Percentiles rank a stretch among this genome's conserved stretches.
Evolutionary conservation across 2,888 invertebrate genomes (phyloP).

Genomic region (Druceiella hillmani): DNA sequence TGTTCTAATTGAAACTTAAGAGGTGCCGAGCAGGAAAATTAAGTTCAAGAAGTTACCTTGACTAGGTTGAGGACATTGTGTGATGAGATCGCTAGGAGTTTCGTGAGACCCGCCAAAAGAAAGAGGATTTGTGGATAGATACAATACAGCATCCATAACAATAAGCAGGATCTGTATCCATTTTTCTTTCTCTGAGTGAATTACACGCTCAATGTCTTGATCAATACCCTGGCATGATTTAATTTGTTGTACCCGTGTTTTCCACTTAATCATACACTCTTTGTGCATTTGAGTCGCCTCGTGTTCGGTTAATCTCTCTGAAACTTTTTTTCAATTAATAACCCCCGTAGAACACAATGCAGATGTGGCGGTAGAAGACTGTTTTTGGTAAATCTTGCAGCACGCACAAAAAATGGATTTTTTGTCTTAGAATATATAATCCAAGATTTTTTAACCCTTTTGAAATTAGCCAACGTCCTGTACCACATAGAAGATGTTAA

Average conservation of each 20-base stretch:
- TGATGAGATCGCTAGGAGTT: conserved; percentile 19
- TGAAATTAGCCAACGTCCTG: conserved; percentile 22
- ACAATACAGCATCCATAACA: conserved; percentile 25
- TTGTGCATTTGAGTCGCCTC: conserved; percentile 22
- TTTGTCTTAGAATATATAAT: conserved; percentile 23
- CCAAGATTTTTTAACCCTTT: conserved; percentile 24
- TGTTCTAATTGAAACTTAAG: conserved; percentile 16
- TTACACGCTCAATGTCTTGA: conserved; percentile 21
- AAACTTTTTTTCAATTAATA: conserved; percentile 23
- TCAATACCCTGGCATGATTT: conserved; percentile 23
- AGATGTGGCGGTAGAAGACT: conserved; percentile 17
- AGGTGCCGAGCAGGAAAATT: conserved; percentile 24
- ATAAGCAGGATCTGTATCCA: conserved; percentile 24
- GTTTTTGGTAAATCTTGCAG: conserved; percentile 21
- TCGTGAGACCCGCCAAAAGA: conserved; percentile 21
- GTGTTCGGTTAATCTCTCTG: conserved; percentile 21
- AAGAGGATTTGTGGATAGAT: conserved; percentile 23
- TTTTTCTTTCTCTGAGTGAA: conserved; percentile 22
- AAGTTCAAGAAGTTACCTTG: conserved; percentile 25
- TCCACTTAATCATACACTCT: conserved; percentile 24
- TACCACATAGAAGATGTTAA: conserved; percentile 24
- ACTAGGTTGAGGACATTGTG: conserved; percentile 21
- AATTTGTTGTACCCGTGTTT: conserved; percentile 21
- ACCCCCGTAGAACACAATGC: conserved; percentile 20
- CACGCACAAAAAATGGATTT: conserved; percentile 22